Evolutionary conservation across 2,888 invertebrate genomes (phyloP), one percentile per base, ranked within the genome.

Genomic region (Caenorhabditis plicata): DNA sequence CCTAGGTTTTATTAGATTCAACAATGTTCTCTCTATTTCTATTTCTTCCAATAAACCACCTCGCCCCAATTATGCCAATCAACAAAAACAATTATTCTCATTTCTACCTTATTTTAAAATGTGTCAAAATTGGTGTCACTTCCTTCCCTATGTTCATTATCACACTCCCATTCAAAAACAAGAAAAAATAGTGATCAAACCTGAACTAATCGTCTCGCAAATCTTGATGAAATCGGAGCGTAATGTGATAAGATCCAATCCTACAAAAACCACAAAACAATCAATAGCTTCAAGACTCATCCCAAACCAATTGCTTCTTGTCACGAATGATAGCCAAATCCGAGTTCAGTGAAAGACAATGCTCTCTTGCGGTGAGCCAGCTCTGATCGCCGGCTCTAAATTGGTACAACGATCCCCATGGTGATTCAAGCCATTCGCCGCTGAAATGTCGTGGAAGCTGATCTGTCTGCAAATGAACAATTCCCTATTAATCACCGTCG

Each of bases 181-280:
- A 5, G 13, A 39, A 40, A 23, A 46, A 29, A 44, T 20, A 15
- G 19, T 19, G n/a, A n/a, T 23, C 46, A 27, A 57, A 58, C 58
- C 52, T 60, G 60, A 27, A 61, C 51, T 32, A 61, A 51, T 41
- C 55, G 41, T 41, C 51, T 54, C 33, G 55, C 40, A n/a, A 61
- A 61, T 42, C 61, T 50, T 35, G 61, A 45, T 7, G 55, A 61
- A 44, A 55, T 38, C 27, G 61, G 55, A 26, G 61, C 55, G 44
- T 61, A 61, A 61, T 61, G 61, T 43, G 55, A 54, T 50, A 61
- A 50, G 46, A 61, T 55, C 61, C 61, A 61, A 41, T 61, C 61
- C 58, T 60, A 44, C 46, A 19, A 19, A 36, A 19, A 36, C 36
- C 9, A 36, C 9, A 36, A 36, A 36, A n/a, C n/a, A n/a, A n/a